Evolutionary conservation across 2,888 invertebrate species (phyloP), one percentile per base, ranked within the genome.

Genomic region (Drosophila picticornis): DNA sequence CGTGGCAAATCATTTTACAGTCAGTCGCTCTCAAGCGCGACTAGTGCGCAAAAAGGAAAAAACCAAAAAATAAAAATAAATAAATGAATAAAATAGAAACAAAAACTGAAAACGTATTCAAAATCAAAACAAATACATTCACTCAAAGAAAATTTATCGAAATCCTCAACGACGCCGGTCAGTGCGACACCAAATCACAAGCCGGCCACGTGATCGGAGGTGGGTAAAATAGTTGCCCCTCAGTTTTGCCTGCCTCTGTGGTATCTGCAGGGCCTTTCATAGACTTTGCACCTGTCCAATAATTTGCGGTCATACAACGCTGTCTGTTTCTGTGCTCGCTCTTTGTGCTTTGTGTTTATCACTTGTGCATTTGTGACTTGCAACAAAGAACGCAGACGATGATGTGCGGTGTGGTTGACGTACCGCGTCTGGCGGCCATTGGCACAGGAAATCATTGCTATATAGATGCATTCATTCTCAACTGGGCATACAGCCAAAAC

Each of bases 1-100:
- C 67, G 71, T 75, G 68, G 78, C 85, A 84, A 80, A 82, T 80
- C 88, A 89, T 87, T 85, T 90, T 88, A 84, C 88, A 87, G 84
- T 90, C 88, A 75, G 71, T 32, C 70, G 72, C 73, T 63, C 76
- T 53, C 62, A 65, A 62, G 71, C 74, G 71, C 13, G 27, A 69
- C 60, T 69, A 65, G 70, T 57, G 72, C 72, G 77, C 81, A 69
- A 63, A 68, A 62, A n/a, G 52, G 51, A 58, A 52, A 16, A 36
- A 22, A 29, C 36, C 10, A 32, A 36, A 27, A 50, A 43, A 34
- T n/a, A n/a, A 6, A 46, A 52, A 55, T n/a, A 32, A 27, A 25
- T 16, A 5, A 43, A 27, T 13, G 48, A 43, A 32, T 46, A 68
- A 72, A 43, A 52, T 34, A 56, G 46, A 22, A 46, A 46, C 46